Base-by-base conservation (phyloP, 2,888 invertebrate genomes). In the Acleris laterana region DNA sequence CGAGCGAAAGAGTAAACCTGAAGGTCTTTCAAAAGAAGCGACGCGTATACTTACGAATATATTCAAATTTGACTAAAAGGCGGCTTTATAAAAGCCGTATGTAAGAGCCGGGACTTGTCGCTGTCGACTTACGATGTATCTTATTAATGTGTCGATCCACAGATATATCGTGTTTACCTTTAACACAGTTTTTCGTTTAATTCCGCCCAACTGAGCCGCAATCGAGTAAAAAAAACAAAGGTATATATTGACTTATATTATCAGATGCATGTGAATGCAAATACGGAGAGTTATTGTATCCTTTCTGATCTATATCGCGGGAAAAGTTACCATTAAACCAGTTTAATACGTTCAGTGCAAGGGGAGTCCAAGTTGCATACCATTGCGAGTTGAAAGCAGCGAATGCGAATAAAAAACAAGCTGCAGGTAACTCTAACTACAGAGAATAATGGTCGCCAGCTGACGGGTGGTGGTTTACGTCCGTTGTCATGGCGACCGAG, bases 391-490 rank as follows among this genome's bases (percentile, higher is more conserved):
- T 38, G 38, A 38, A 13, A 13, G 38, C 38, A 38, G 38, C 13
- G 38, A 38, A 38, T 13, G 38, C 38, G 3, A 38, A 38, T 38
- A 13, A 38, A 38, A 38, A 38, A 38, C 38, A 38, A 38, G 38
- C 13, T 83, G 84, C 88, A 90, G 89, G 88, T 88, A 88, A 79
- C 87, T 80, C 77, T 81, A 77, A 83, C 82, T 85, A 79, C 83
- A 75, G 77, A 82, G 81, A 84, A 90, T 91, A 90, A 93, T 92
- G 89, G 90, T 81, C 81, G 87, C 88, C 93, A 92, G 90, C 92
- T 93, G 93, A 93, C 91, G 90, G 93, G 93, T 90, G 93, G 93
- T 90, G 89, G 86, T 86, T 84, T 85, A 84, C 82, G 83, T 74
- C 74, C 87, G 93, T 92, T 83, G 89, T 83, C 90, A 92, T 91